A percentile compares a stretch with the other conserved stretches of the same genome.
Conservation (phyloP, 2,797 vertebrate species). For the Danio aesculapii region DNA sequence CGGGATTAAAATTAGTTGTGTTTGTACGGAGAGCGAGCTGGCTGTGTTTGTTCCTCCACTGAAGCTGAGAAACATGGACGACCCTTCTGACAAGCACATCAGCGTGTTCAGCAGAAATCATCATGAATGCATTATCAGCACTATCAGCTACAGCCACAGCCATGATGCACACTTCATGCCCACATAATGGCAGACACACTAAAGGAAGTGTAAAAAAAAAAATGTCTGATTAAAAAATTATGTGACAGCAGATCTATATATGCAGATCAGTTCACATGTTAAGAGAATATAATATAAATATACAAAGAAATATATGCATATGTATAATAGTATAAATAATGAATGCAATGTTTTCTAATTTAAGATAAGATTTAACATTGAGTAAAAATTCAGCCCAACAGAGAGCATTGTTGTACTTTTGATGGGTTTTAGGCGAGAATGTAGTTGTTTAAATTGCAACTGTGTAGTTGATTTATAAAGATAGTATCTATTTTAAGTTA, state of each 20-base stretch:
- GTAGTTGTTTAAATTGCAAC: too few relatives aligned
- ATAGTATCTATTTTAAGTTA: too few relatives aligned
- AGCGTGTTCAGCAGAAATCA: neutral
- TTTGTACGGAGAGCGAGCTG: conserved; percentile 32
- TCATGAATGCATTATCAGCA: conserved; percentile 20
- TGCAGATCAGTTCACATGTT: neutral
- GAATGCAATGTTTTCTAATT: too few relatives aligned
- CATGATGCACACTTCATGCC: neutral
- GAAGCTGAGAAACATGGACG: conserved; percentile 11
- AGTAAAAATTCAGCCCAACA: too few relatives aligned
- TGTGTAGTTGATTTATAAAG: too few relatives aligned
- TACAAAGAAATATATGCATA: too few relatives aligned
- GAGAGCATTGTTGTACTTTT: too few relatives aligned
- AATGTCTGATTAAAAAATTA: neutral
- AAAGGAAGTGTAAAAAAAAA: neutral
- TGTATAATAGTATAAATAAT: too few relatives aligned
- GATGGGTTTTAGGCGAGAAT: too few relatives aligned
- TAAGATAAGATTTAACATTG: too few relatives aligned
- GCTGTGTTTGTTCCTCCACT: neutral
- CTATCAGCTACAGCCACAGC: neutral
- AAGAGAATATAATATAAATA: neutral
- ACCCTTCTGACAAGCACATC: conserved; percentile 2
- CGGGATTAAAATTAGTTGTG: conserved; percentile 55
- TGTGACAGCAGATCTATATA: neutral
- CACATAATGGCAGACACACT: neutral